Evolutionary conservation across 2,113 vertebrate species (phyloP), one percentile per base, ranked within the genome.

Genomic region (Nettapus auritus): DNA sequence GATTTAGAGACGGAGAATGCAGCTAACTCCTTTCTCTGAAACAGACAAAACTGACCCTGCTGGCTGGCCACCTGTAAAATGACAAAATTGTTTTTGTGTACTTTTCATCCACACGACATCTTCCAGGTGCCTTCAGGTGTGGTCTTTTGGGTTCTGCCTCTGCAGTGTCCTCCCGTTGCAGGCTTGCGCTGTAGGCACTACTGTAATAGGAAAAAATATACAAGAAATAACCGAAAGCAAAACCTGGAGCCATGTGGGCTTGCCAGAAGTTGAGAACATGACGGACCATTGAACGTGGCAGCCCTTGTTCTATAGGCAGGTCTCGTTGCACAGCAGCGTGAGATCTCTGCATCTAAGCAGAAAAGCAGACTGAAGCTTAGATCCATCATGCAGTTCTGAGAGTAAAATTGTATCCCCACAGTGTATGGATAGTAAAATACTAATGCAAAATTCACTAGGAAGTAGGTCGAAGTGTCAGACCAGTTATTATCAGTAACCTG

Each of bases 401-500:
- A 62, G 70, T 40, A 62, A 89, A 76, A 88, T 56, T 76, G 86
- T 79, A 77, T 85, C 81, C 86, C 40, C 70, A 55, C 50, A 12
- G 83, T 79, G 70, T 74, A 84, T 23, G 31, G 82, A 84, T 94
- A 62, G 88, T 79, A 83, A 92, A 91, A 85, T 55, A 66, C 80
- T 92, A 82, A 94, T 93, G 90, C 92, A 95, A 69, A 68, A 82
- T 96, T 84, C 90, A 92, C 86, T 89, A 36, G 74, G 83, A 95
- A 90, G 70, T 69, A 90, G 96, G 93, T 94, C 67, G 1, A 89
- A 92, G 83, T 95, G 96, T 96, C 96, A 96, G 82, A 85, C 40
- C 55, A 70, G 93, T 96, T 96, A 93, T 93, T 96, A 97, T 96
- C 96, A 89, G 92, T 94, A 96, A 96, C 90, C 90, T 94, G 96